These are phyloP conservation scores for Papilio xuthus DNA, from an alignment of 1,140 invertebrate species.

Conservation along the genomic window DNA sequence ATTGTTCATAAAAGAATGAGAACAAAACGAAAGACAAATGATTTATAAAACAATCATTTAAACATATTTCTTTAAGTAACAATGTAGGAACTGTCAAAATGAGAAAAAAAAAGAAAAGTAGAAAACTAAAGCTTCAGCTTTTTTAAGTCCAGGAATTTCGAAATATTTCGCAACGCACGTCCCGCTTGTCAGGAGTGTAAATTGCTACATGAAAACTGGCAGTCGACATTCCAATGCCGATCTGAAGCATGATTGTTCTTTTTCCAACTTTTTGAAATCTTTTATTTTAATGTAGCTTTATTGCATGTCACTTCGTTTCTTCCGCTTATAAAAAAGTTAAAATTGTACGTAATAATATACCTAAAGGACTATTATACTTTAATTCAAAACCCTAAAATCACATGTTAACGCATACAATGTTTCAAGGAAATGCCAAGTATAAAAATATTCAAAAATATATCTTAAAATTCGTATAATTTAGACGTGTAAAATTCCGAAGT, in stretches of 20 bases:
- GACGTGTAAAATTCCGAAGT: background rate
- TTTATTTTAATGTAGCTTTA: background rate
- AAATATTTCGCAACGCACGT: conserved; percentile 17
- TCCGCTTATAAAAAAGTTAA: no score
- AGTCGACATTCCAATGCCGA: background rate
- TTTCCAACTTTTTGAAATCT: background rate
- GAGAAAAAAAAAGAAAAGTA: background rate
- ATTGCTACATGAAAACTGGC: conserved; percentile 14
- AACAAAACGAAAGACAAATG: background rate
- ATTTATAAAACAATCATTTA: no score
- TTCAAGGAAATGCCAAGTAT: background rate
- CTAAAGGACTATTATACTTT: no score
- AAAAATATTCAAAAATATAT: background rate
- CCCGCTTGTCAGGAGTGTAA: background rate
- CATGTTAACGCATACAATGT: no score
- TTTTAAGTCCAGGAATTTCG: background rate
- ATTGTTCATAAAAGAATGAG: background rate
- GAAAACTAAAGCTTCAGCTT: background rate
- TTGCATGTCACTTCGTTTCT: background rate
- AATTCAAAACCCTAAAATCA: no score
- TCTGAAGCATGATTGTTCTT: background rate
- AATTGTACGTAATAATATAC: no score
- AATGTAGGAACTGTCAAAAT: background rate
- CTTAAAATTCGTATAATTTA: background rate
- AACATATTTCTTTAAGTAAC: no score